phyloP scores from a whole-genome alignment of 1,140 invertebrate species.

The Catajapyx aquilonaris region DNA sequence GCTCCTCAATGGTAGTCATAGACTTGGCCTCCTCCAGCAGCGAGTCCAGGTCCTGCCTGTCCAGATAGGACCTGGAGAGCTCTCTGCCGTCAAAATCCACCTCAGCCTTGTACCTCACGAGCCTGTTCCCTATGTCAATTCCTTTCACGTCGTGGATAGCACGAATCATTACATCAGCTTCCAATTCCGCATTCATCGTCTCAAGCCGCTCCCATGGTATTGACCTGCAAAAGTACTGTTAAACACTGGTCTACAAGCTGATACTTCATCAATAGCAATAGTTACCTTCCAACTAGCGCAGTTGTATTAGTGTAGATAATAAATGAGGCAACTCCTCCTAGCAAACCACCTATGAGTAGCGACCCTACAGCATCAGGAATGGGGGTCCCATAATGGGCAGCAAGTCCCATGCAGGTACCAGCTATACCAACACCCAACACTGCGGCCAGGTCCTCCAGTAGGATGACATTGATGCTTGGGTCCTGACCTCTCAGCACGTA shows the following conservation, averaged over 20 bases:
- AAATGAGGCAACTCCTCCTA: conserved; percentile 80
- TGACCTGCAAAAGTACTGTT: no score
- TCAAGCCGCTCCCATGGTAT: conserved; percentile 70
- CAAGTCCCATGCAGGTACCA: conserved; percentile 68
- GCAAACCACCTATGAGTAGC: conserved; percentile 64
- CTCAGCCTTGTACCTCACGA: conserved; percentile 91
- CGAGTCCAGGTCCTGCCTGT: conserved; percentile 79
- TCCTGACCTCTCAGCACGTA: conserved; percentile 49
- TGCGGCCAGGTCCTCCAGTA: conserved; percentile 89
- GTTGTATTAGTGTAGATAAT: conserved; percentile 89
- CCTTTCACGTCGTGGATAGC: conserved; percentile 97
- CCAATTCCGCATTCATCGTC: conserved; percentile 73
- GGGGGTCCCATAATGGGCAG: conserved; percentile 47
- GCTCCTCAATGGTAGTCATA: no score
- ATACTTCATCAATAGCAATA: no score
- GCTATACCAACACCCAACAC: conserved; percentile 75
- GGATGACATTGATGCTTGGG: conserved; percentile 88
- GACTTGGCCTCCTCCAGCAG: no score
- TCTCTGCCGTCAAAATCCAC: conserved; percentile 93
- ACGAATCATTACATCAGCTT: conserved; percentile 89
- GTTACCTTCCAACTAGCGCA: conserved; percentile 77
- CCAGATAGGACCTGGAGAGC: conserved; percentile 75
- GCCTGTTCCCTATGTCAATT: conserved; percentile 84
- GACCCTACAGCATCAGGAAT: conserved; percentile 80
- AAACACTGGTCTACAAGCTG: no score